Percentiles rank a stretch among this genome's conserved stretches.
Conservation (phyloP, 2,113 vertebrate genomes). For the Callospermophilus lateralis region DNA sequence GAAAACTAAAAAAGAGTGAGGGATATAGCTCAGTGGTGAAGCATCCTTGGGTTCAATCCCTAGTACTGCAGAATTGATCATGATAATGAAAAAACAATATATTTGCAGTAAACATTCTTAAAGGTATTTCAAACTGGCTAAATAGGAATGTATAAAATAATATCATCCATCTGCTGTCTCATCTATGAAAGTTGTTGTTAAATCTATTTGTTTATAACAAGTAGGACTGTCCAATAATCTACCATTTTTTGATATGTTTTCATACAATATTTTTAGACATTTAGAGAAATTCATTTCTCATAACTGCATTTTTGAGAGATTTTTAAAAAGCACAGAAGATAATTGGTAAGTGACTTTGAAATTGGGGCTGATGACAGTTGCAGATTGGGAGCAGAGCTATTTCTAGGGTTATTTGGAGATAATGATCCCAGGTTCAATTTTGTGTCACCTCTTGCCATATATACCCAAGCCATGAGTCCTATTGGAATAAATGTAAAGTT, state of each 20-base stretch:
- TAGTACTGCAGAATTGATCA: no score
- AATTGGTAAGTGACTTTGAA: conserved; percentile 56
- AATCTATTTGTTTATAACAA: not conserved
- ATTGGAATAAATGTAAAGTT: not conserved
- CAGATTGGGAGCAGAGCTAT: conserved; percentile 22
- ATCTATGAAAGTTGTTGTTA: not conserved
- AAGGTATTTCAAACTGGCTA: conserved; percentile 22
- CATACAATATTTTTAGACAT: conserved; percentile 47
- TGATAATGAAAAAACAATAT: not conserved
- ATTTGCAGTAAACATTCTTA: not conserved
- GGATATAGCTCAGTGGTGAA: no score
- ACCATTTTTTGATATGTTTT: conserved; percentile 38
- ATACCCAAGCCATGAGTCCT: not conserved
- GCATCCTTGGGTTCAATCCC: no score
- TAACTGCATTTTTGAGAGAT: conserved; percentile 27
- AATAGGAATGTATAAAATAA: conserved; percentile 21
- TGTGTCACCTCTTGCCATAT: not conserved
- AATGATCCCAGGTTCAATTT: not conserved
- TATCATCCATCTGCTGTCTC: not conserved
- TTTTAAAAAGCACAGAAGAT: conserved; percentile 60
- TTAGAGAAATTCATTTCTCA: conserved; percentile 28
- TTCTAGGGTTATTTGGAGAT: conserved; percentile 58
- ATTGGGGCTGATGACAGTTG: conserved; percentile 8
- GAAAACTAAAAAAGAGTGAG: no score
- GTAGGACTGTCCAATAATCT: not conserved